These are phyloP conservation scores for Scaptomyza graminum DNA, from an alignment of 1,140 invertebrate species.

Conservation along the genomic window DNA sequence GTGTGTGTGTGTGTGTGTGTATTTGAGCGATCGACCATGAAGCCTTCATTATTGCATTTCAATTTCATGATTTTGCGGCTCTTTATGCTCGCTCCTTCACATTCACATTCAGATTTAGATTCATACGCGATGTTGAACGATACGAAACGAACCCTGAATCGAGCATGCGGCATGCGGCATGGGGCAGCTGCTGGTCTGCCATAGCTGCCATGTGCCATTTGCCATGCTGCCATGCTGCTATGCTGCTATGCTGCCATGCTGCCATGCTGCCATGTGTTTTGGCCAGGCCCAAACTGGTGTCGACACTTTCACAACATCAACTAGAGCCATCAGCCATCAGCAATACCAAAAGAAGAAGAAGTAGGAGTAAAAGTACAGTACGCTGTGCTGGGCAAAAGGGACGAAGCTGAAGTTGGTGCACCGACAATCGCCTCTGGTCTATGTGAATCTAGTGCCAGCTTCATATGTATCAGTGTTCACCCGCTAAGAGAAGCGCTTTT, in stretches of 20 bases:
- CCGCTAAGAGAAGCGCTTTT: not conserved
- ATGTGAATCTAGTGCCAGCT: slow-evolving; percentile 3
- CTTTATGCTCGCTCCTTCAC: slow-evolving; percentile 72
- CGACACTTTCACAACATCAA: slow-evolving; percentile 76
- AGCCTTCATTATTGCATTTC: slow-evolving; percentile 82
- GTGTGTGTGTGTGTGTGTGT: slow-evolving; percentile 42
- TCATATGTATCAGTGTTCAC: not conserved
- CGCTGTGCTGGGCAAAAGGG: not conserved
- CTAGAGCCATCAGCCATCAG: slow-evolving; percentile 26
- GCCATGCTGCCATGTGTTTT: slow-evolving; percentile 66
- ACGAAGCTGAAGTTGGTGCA: not conserved
- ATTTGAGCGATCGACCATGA: slow-evolving; percentile 80
- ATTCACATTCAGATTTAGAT: slow-evolving; percentile 25
- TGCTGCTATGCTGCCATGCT: slow-evolving; percentile 54
- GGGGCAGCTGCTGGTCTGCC: slow-evolving; percentile 36
- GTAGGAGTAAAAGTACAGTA: not conserved
- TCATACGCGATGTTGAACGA: slow-evolving; percentile 16
- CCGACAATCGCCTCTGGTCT: slow-evolving; percentile 25
- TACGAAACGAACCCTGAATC: slow-evolving; percentile 18
- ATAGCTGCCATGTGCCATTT: slow-evolving; percentile 26
- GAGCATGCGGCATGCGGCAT: slow-evolving; percentile 25
- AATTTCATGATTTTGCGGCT: slow-evolving; percentile 82
- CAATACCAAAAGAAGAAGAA: slow-evolving; percentile 10
- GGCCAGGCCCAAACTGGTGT: slow-evolving; percentile 66
- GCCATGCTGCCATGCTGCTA: slow-evolving; percentile 36